phyloP scores from a whole-genome alignment of 2,888 invertebrate genomes.

The Smittia aterrima region DNA sequence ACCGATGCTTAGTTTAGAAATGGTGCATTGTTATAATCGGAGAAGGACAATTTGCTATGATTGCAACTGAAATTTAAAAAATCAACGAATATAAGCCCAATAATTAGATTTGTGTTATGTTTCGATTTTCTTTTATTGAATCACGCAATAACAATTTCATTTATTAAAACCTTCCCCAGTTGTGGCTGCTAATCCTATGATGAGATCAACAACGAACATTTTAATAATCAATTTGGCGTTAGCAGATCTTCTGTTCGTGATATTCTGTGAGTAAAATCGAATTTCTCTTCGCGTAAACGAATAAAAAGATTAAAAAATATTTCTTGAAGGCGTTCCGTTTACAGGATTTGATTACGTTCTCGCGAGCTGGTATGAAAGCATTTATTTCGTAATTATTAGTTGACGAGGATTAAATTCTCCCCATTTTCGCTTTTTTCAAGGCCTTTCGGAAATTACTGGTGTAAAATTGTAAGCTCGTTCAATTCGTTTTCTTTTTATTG shows the following conservation, averaged over 20 bases:
- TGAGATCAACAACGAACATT: constrained; percentile 90
- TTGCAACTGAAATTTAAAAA: too few species aligned
- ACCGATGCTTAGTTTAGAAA: too few species aligned
- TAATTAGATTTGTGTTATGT: too few species aligned
- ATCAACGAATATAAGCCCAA: too few species aligned
- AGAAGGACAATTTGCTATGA: too few species aligned
- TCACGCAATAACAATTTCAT: background rate
- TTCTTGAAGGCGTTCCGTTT: constrained; percentile 69
- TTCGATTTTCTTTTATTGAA: too few species aligned
- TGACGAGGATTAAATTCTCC: too few species aligned
- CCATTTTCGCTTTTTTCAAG: constrained; percentile 56
- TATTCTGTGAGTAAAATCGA: constrained; percentile 63
- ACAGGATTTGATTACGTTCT: constrained; percentile 86
- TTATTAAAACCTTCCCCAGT: constrained; percentile 53
- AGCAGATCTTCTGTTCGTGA: constrained; percentile 85
- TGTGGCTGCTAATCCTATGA: constrained; percentile 80
- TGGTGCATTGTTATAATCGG: too few species aligned
- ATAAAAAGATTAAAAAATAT: background rate
- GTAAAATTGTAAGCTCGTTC: constrained; percentile 65
- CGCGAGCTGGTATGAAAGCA: constrained; percentile 63
- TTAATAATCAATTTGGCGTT: constrained; percentile 85
- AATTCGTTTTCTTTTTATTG: background rate
- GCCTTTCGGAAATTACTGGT: constrained; percentile 88
- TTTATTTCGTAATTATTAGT: background rate
- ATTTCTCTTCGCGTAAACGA: background rate